phyloP scores from a whole-genome alignment of 2,797 vertebrate species.

The Leuciscus waleckii region DNA sequence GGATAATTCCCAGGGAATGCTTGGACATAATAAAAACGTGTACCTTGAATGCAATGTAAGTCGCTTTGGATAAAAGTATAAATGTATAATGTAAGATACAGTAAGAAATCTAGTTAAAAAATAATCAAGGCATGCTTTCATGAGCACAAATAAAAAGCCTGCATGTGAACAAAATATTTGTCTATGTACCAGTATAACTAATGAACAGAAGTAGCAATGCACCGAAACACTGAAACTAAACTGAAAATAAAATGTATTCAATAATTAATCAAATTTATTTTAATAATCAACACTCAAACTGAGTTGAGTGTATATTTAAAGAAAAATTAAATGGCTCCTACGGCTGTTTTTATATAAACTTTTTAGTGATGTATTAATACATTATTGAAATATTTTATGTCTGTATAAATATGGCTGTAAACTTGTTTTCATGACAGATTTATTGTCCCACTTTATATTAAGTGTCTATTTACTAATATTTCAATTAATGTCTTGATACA shows the following conservation, averaged over 20 bases:
- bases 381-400: neutral
- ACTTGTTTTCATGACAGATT: neutral
- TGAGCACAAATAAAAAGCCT: neutral
- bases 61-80: too few species aligned
- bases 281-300: neutral
- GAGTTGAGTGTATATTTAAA: too few species aligned
- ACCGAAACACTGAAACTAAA: neutral
- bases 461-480: neutral
- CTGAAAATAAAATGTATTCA: neutral
- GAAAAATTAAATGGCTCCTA: too few species aligned
- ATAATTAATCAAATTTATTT: neutral
- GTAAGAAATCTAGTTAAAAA: neutral
- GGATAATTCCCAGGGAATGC: neutral
- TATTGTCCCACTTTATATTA: neutral
- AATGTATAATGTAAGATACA: neutral
- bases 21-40: neutral
- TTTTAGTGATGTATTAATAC: neutral
- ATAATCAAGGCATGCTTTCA: neutral
- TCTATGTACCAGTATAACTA: neutral
- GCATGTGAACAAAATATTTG: neutral
- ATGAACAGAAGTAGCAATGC: neutral
- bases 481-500: neutral
- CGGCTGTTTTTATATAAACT: neutral
- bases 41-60: neutral
- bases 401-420: neutral